phyloP scores from a whole-genome alignment of 2,888 invertebrate species.

The Trachelus iudaicus region DNA sequence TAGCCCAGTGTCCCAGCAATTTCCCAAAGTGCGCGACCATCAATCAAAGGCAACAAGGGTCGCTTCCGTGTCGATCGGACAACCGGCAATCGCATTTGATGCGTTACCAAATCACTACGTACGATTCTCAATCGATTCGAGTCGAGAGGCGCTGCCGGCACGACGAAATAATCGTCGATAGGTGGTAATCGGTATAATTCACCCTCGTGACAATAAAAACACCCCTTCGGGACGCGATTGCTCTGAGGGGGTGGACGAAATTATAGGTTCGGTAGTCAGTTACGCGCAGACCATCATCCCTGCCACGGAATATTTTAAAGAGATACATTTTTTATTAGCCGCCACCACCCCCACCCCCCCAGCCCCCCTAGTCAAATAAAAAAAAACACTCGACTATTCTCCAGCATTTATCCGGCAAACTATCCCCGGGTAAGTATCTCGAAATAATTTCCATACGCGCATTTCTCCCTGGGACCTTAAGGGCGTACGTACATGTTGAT shows the following conservation, averaged over 20 bases:
- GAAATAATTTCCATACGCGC: not conserved
- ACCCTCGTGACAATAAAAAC: conserved; percentile 7
- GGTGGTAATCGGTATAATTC: not conserved
- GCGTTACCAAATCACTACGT: conserved; percentile 22
- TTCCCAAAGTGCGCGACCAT: not conserved
- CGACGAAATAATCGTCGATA: not conserved
- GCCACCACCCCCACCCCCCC: not conserved
- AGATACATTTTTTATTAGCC: conserved; percentile 54
- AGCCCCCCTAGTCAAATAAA: not conserved
- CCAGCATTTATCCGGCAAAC: not conserved
- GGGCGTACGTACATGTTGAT: no score
- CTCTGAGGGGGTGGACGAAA: conserved; percentile 23
- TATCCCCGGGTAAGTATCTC: not conserved
- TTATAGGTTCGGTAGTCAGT: conserved; percentile 35
- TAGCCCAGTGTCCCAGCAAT: not conserved
- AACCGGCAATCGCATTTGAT: conserved; percentile 18
- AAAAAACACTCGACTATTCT: not conserved
- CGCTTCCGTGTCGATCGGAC: conserved; percentile 2
- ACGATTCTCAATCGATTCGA: conserved; percentile 25
- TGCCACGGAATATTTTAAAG: conserved; percentile 46
- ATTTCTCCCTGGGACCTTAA: not conserved
- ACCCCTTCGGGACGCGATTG: not conserved
- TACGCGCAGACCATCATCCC: conserved; percentile 12
- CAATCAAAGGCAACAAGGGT: not conserved
- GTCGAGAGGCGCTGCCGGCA: not conserved